A percentile compares a stretch with the other conserved stretches of the same genome.
phyloP scores from a whole-genome alignment of 2,888 invertebrate genomes.

The Drosophila borealis region DNA sequence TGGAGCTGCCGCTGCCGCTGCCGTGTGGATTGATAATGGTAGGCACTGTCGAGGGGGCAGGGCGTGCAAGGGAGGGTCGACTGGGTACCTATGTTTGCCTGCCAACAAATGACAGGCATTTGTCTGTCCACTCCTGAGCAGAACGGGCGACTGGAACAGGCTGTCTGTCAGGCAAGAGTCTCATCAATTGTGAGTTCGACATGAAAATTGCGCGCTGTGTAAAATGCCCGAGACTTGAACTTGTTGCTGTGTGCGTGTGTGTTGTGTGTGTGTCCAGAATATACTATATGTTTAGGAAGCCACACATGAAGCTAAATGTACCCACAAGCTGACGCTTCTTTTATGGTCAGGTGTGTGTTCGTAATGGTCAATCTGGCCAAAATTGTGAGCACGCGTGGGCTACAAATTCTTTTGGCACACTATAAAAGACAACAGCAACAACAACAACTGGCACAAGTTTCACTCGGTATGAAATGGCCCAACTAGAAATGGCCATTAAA shows the following conservation, averaged over 20 bases:
- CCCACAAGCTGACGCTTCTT: constrained; percentile 3
- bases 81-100: constrained; percentile 66
- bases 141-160: constrained; percentile 7
- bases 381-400: constrained; percentile 59
- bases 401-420: constrained; percentile 51
- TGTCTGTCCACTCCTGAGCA: constrained; percentile 58
- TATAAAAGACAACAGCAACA: constrained; percentile 29
- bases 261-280: constrained; percentile 56
- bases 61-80: background rate
- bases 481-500: constrained; percentile 15
- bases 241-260: background rate
- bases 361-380: constrained; percentile 43
- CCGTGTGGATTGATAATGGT: constrained; percentile 29
- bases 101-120: constrained; percentile 79
- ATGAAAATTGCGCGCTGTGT: constrained; percentile 73
- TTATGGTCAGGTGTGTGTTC: constrained; percentile 49
- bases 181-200: constrained; percentile 75
- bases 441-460: constrained; percentile 57
- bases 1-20: constrained; percentile 24
- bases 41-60: constrained; percentile 3
- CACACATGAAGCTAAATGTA: constrained; percentile 61
- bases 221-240: constrained; percentile 37
- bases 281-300: constrained; percentile 60
- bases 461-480: constrained; percentile 49
- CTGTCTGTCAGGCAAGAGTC: constrained; percentile 43